These are phyloP conservation scores for Chrysina gloriosa DNA, from an alignment of 2,888 invertebrate genomes.

Conservation along the genomic window DNA sequence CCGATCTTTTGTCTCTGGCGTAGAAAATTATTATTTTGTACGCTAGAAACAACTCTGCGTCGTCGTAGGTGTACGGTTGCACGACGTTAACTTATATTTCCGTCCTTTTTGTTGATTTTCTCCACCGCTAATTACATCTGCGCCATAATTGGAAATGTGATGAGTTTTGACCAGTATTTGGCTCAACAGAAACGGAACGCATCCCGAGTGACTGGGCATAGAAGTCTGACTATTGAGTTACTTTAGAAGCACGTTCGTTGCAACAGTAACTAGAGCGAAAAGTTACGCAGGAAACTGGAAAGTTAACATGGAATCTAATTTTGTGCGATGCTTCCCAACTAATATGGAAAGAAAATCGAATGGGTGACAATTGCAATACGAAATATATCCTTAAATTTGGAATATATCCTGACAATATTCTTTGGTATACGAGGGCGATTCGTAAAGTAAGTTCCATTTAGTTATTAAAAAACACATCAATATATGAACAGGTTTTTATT, in stretches of 20 bases:
- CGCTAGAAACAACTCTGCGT: not conserved
- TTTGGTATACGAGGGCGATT: too few relatives aligned
- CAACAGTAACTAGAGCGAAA: conserved; percentile 15
- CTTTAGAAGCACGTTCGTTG: not conserved
- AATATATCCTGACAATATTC: too few relatives aligned
- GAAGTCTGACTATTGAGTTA: not conserved
- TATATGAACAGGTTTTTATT: too few relatives aligned
- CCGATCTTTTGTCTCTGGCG: not conserved
- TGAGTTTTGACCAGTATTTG: conserved; percentile 13
- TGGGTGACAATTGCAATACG: too few relatives aligned
- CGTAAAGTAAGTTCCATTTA: too few relatives aligned
- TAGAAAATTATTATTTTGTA: conserved; percentile 25
- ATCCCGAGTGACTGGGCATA: not conserved
- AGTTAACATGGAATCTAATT: too few relatives aligned
- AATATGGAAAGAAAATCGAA: too few relatives aligned
- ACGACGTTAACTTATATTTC: conserved; percentile 10
- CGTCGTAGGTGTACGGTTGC: not conserved
- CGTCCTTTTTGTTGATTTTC: conserved; percentile 17
- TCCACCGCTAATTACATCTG: conserved; percentile 28
- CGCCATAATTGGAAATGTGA: conserved; percentile 38
- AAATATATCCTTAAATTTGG: too few relatives aligned
- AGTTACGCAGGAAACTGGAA: too few relatives aligned
- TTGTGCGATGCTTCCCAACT: too few relatives aligned
- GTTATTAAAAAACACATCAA: too few relatives aligned
- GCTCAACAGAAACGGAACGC: not conserved